Conservation (phyloP, 2,113 vertebrate species). For the Procavia capensis region DNA sequence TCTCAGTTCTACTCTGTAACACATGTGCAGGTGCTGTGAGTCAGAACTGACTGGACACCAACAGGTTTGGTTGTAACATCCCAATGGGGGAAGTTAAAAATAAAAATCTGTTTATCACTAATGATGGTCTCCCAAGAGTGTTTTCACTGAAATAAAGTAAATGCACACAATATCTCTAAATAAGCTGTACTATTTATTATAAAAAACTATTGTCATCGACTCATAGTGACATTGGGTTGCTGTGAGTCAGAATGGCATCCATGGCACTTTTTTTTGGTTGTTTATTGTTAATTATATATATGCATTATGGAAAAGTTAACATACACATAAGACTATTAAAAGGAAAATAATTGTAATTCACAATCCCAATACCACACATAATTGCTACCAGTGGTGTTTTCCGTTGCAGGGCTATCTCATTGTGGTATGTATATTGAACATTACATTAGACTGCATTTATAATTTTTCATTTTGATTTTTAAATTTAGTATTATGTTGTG, state of each 20-base stretch:
- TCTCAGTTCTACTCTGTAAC: neutral
- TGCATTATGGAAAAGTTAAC: neutral
- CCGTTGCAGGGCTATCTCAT: neutral
- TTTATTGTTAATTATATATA: neutral
- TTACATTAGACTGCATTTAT: neutral
- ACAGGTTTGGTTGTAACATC: neutral
- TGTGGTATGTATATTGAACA: neutral
- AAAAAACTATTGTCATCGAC: too few species aligned
- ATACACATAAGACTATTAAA: conserved; percentile 11
- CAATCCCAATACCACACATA: neutral
- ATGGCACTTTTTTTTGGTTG: too few species aligned
- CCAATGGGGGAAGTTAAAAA: neutral
- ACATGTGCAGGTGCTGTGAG: neutral
- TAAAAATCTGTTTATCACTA: neutral
- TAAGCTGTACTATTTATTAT: neutral
- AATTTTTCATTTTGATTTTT: neutral
- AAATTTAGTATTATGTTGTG: neutral
- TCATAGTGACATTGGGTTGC: too few species aligned
- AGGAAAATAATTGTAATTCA: neutral
- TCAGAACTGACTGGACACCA: neutral
- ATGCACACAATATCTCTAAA: neutral
- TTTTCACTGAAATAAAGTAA: neutral
- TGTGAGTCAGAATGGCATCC: too few species aligned
- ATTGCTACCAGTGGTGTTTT: neutral
- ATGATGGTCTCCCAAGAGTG: neutral